Conservation (phyloP, 1,140 invertebrate genomes). For the Halesus radiatus region DNA sequence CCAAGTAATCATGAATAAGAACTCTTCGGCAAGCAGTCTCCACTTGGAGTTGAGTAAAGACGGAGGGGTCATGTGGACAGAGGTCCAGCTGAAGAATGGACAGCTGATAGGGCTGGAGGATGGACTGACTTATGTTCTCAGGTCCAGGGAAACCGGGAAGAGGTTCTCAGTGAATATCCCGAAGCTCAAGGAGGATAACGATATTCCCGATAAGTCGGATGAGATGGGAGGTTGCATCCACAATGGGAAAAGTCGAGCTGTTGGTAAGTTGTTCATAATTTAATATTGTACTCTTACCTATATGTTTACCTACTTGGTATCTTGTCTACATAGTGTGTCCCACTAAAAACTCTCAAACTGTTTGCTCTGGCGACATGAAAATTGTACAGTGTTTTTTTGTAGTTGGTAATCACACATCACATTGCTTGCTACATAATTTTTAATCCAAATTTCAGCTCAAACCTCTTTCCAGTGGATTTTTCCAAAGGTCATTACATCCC, state of each 20-base stretch:
- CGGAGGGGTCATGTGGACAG: slow-evolving; percentile 62
- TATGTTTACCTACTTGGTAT: no score
- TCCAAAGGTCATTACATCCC: no score
- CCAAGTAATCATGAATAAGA: slow-evolving; percentile 65
- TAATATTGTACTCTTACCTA: no score
- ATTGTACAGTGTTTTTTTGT: no score
- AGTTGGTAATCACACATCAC: no score
- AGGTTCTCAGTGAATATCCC: slow-evolving; percentile 66
- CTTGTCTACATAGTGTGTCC: no score
- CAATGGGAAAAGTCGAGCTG: slow-evolving; percentile 64
- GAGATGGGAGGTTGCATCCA: slow-evolving; percentile 63
- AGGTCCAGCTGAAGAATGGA: slow-evolving; percentile 64
- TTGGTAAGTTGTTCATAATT: slow-evolving; percentile 61
- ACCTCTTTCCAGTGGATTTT: no score
- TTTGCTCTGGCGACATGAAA: no score
- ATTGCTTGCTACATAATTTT: no score
- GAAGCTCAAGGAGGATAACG: slow-evolving; percentile 52
- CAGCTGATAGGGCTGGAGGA: slow-evolving; percentile 64
- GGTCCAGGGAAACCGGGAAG: slow-evolving; percentile 67
- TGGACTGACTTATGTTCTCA: slow-evolving; percentile 66
- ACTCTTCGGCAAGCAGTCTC: slow-evolving; percentile 63
- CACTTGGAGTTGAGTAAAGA: slow-evolving; percentile 65
- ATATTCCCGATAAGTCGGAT: slow-evolving; percentile 32
- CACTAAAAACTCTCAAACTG: no score
- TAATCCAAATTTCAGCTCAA: no score